Conservation (phyloP, 2,888 invertebrate species). For the Phania funesta region DNA sequence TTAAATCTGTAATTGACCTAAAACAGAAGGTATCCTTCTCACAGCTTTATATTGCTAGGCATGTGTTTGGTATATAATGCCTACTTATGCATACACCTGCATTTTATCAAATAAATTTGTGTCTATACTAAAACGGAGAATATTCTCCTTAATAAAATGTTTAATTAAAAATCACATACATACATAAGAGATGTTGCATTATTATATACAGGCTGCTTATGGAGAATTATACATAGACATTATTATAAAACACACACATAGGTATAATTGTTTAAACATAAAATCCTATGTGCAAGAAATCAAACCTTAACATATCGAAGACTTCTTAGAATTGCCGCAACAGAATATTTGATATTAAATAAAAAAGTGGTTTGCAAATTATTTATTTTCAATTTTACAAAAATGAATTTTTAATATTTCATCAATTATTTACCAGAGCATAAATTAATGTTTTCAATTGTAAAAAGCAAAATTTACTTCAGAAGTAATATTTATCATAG, state of each 20-base stretch:
- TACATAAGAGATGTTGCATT: neutral
- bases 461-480: too few relatives aligned
- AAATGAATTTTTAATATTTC: too few relatives aligned
- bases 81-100: neutral
- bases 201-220: neutral
- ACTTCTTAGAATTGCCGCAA: neutral
- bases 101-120: conserved; percentile 13
- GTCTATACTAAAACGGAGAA: conserved; percentile 19
- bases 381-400: neutral
- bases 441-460: too few relatives aligned
- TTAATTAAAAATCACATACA: conserved; percentile 56
- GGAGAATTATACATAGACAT: neutral
- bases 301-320: neutral
- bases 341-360: neutral
- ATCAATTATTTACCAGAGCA: too few relatives aligned
- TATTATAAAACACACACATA: neutral
- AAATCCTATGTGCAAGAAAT: neutral
- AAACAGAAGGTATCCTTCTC: neutral
- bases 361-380: neutral
- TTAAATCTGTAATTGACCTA: too few relatives aligned
- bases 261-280: neutral
- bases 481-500: too few relatives aligned
- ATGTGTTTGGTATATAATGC: neutral
- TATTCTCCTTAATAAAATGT: conserved; percentile 43
- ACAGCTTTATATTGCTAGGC: neutral